phyloP scores from a whole-genome alignment of 2,888 invertebrate species.

The Drosophila pseudotakahashii region DNA sequence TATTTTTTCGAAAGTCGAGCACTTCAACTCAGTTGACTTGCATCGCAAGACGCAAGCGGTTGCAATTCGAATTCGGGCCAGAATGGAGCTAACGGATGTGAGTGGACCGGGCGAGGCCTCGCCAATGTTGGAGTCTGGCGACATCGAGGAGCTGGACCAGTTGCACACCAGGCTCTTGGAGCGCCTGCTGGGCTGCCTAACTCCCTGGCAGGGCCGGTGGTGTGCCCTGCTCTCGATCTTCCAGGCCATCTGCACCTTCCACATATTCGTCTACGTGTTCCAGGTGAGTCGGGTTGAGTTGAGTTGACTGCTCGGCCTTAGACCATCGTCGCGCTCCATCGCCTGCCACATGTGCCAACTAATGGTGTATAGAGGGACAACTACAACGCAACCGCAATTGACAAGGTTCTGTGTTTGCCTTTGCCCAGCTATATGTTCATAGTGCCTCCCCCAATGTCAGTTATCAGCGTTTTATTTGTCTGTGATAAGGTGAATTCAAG shows the following conservation, averaged over 20 bases:
- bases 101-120: slow-evolving; percentile 48
- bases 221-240: slow-evolving; percentile 86
- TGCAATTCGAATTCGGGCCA: slow-evolving; percentile 37
- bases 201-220: slow-evolving; percentile 86
- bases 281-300: slow-evolving; percentile 77
- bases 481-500: slow-evolving; percentile 18
- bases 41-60: slow-evolving; percentile 57
- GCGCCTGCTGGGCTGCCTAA: slow-evolving; percentile 86
- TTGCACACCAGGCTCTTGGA: slow-evolving; percentile 65
- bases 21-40: slow-evolving; percentile 64
- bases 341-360: slow-evolving; percentile 12
- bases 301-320: slow-evolving; percentile 36
- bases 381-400: slow-evolving; percentile 17
- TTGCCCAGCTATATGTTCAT: not conserved
- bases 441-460: slow-evolving; percentile 28
- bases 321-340: slow-evolving; percentile 40
- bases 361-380: slow-evolving; percentile 4
- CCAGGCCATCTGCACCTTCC: slow-evolving; percentile 87
- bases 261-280: slow-evolving; percentile 87
- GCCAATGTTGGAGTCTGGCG: slow-evolving; percentile 55
- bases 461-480: slow-evolving; percentile 20
- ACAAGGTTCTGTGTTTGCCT: slow-evolving; percentile 19
- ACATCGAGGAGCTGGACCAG: slow-evolving; percentile 61
- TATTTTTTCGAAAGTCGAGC: slow-evolving; percentile 46
- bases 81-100: slow-evolving; percentile 48